These are phyloP conservation scores for Panagrolaimus sp. DNA, from an alignment of 1,140 invertebrate genomes.

Conservation along the genomic window DNA sequence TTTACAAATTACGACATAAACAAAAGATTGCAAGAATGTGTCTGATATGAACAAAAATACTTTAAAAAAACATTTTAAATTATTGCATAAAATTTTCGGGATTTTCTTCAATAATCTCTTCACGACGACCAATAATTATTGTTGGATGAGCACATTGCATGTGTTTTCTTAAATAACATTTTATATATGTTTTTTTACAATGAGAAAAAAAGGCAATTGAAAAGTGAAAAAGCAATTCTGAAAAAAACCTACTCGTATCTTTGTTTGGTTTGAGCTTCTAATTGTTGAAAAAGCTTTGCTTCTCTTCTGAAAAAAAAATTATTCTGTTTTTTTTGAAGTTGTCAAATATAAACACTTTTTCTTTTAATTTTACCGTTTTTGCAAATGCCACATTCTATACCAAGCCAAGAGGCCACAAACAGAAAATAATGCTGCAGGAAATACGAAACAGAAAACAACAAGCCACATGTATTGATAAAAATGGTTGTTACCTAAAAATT, in stretches of 20 bases:
- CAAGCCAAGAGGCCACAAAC: constrained; percentile 3
- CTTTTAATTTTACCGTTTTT: not conserved
- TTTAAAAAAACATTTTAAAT: too few relatives aligned
- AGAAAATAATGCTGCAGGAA: constrained; percentile 4
- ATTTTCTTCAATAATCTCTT: not conserved
- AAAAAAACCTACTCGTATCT: not conserved
- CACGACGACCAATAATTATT: not conserved
- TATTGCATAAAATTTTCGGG: too few relatives aligned
- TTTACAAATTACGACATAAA: too few relatives aligned
- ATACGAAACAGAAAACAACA: constrained; percentile 8
- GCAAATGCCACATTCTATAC: not conserved
- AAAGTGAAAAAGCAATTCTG: not conserved
- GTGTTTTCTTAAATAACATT: not conserved
- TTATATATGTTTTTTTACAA: not conserved
- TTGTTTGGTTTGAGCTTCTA: constrained; percentile 4
- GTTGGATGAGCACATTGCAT: not conserved
- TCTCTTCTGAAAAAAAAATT: constrained; percentile 1
- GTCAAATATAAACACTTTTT: too few relatives aligned
- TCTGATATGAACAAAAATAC: too few relatives aligned
- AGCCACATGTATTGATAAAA: constrained; percentile 9
- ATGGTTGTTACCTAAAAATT: constrained; percentile 6
- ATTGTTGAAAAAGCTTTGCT: not conserved
- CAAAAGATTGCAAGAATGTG: too few relatives aligned
- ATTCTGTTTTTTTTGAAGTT: not conserved
- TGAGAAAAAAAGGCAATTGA: not conserved